Evolutionary conservation across 2,797 vertebrate genomes (phyloP).

Genomic region (Synanceia verrucosa): DNA sequence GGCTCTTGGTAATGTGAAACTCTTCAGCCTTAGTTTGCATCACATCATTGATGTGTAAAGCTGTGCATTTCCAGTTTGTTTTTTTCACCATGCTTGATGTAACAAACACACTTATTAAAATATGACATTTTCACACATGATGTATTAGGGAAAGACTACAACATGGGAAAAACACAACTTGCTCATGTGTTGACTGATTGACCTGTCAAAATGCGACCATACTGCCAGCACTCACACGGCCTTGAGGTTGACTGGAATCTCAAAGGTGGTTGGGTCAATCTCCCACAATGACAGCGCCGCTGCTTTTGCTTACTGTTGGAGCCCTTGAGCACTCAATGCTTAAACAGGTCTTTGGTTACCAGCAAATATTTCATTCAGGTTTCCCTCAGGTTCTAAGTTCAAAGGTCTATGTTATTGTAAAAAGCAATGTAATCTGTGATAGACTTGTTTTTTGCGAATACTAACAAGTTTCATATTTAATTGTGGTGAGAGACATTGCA

Average conservation of each 20-base stretch:
- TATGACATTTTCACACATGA: slow-evolving; percentile 42
- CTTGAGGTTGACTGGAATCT: slow-evolving; percentile 44
- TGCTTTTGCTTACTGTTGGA: slow-evolving; percentile 22
- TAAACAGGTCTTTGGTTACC: slow-evolving; percentile 19
- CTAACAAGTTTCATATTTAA: not conserved
- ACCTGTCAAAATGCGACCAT: slow-evolving; percentile 44
- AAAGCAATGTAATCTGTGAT: not conserved
- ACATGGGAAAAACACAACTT: slow-evolving; percentile 18
- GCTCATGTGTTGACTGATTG: slow-evolving; percentile 53
- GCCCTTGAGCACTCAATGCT: slow-evolving; percentile 21
- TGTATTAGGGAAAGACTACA: slow-evolving; percentile 12
- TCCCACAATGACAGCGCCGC: slow-evolving; percentile 21
- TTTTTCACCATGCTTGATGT: not conserved
- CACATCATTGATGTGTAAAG: slow-evolving; percentile 33
- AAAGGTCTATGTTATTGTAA: not conserved
- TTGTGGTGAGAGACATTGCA: not conserved
- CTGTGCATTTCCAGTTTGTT: slow-evolving; percentile 6
- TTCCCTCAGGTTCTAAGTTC: slow-evolving; percentile 19
- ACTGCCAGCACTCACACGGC: slow-evolving; percentile 21
- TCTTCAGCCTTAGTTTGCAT: slow-evolving; percentile 38
- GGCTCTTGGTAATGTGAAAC: slow-evolving; percentile 38
- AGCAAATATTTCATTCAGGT: slow-evolving; percentile 31
- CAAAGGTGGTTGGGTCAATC: slow-evolving; percentile 43
- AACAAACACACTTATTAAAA: slow-evolving; percentile 14
- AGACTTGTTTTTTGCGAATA: not conserved